These are phyloP conservation scores for Trichechus manatus DNA, from an alignment of 2,113 vertebrate species.

Conservation along the genomic window DNA sequence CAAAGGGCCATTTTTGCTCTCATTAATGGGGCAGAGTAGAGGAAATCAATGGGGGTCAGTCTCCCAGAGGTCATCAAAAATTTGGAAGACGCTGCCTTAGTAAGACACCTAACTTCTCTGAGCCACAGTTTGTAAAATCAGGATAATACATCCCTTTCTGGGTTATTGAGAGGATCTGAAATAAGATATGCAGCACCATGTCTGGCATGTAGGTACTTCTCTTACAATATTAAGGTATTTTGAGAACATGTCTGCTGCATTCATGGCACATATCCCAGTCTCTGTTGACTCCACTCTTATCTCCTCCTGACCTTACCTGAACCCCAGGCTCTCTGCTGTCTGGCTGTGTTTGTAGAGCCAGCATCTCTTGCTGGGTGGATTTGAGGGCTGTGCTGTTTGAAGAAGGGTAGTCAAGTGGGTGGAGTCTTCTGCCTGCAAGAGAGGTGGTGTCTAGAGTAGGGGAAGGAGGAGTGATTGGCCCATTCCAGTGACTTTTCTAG, in stretches of 20 bases:
- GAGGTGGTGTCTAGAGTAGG: constrained; percentile 40
- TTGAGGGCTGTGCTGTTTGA: constrained; percentile 32
- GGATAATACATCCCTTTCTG: background rate
- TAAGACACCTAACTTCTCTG: background rate
- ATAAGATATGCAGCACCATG: background rate
- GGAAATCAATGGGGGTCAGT: background rate
- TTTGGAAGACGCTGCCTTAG: background rate
- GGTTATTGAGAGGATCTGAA: background rate
- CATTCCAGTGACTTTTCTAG: background rate
- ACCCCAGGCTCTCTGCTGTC: background rate
- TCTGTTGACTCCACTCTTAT: background rate
- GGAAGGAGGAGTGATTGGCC: background rate
- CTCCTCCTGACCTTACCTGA: background rate
- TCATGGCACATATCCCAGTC: rapidly evolving
- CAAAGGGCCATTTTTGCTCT: background rate
- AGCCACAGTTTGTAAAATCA: background rate
- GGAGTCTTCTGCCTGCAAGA: constrained; percentile 63
- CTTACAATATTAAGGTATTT: background rate
- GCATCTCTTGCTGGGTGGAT: constrained; percentile 43
- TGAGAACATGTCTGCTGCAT: background rate
- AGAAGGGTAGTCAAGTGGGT: background rate
- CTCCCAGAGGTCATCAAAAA: background rate
- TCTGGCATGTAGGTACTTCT: background rate
- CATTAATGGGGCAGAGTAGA: background rate
- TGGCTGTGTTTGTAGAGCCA: background rate